A percentile compares a stretch with the other conserved stretches of the same genome.
Conservation (phyloP, 53 echinoderm and acorn worm species). For the Apostichopus leukothele region DNA sequence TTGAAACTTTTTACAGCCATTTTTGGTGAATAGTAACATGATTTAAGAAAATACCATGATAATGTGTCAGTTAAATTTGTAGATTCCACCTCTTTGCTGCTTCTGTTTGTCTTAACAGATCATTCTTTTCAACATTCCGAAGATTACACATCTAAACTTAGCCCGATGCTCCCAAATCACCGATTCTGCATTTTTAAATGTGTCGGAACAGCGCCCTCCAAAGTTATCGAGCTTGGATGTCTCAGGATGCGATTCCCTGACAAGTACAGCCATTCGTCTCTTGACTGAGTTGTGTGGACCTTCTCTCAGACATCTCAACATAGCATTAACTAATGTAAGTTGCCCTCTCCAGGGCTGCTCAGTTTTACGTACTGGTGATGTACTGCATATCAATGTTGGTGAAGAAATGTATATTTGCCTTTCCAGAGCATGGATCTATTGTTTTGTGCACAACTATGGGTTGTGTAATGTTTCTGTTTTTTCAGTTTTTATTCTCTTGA, state of each 20-base stretch:
- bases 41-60: too few species aligned
- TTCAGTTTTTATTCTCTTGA: too few species aligned
- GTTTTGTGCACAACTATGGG: too few species aligned
- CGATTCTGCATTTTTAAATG: constrained; percentile 21
- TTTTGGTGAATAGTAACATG: too few species aligned
- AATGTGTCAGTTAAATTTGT: too few species aligned
- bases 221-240: constrained; percentile 59
- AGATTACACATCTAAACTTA: constrained; percentile 32
- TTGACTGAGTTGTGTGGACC: constrained; percentile 84
- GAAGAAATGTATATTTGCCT: too few species aligned
- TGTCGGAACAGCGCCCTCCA: background rate
- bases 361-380: too few species aligned
- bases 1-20: too few species aligned
- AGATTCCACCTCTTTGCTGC: background rate
- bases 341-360: background rate
- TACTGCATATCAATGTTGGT: too few species aligned
- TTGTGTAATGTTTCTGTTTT: too few species aligned
- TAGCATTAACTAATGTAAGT: constrained; percentile 76
- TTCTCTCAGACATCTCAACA: constrained; percentile 69
- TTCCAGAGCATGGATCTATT: too few species aligned
- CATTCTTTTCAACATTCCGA: constrained; percentile 28
- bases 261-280: constrained; percentile 80
- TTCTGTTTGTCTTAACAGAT: background rate
- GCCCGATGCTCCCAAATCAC: constrained; percentile 18
- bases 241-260: constrained; percentile 70